A percentile compares a stretch with the other conserved stretches of the same genome.
phyloP scores from a whole-genome alignment of 2,888 invertebrate genomes.

The Deilephila porcellus region DNA sequence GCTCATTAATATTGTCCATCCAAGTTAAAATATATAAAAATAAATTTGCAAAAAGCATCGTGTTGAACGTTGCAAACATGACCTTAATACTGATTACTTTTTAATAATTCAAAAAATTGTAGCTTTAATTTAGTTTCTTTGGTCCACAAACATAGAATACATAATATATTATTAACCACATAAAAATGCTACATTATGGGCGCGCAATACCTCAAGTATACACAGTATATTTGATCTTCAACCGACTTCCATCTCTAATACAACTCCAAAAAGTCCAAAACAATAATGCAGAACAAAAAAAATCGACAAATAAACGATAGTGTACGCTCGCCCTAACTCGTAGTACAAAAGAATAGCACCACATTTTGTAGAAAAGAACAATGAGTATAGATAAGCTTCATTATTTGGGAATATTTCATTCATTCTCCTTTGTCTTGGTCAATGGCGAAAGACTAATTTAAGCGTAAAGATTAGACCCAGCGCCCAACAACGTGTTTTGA shows the following conservation, averaged over 20 bases:
- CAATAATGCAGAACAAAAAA: neutral
- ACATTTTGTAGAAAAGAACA: neutral
- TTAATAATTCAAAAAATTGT: no score
- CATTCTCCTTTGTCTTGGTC: neutral
- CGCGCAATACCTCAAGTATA: no score
- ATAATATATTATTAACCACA: no score
- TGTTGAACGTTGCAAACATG: no score
- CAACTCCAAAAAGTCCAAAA: neutral
- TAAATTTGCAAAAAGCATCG: neutral
- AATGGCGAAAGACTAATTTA: conserved; percentile 3
- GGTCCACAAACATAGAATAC: no score
- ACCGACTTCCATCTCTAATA: no score
- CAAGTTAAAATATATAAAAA: neutral
- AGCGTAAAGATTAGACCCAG: neutral
- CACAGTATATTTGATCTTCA: no score
- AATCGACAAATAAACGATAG: neutral
- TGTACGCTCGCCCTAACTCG: neutral
- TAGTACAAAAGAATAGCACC: conserved; percentile 2
- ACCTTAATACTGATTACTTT: no score
- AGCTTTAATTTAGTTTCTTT: no score
- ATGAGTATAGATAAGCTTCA: conserved; percentile 2
- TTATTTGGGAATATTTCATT: conserved; percentile 16
- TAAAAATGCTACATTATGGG: no score
- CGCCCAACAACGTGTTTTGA: conserved; percentile 13
- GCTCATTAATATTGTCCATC: neutral